These are phyloP conservation scores for Cavia porcellus DNA, from an alignment of 2,113 vertebrate genomes.

Conservation along the genomic window DNA sequence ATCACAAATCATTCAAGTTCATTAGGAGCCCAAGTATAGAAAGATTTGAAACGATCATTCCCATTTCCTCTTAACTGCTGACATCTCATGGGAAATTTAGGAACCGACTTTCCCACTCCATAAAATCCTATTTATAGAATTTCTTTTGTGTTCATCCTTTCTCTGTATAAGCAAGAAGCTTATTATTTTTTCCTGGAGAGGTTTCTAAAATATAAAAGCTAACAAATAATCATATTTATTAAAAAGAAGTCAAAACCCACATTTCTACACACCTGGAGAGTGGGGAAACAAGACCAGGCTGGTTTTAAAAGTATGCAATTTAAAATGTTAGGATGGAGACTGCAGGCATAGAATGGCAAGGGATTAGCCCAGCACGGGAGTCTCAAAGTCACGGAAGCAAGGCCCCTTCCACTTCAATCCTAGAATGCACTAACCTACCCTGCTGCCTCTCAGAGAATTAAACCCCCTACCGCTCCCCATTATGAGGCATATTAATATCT, in stretches of 20 bases:
- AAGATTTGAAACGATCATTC: slow-evolving; percentile 55
- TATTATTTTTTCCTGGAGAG: not conserved
- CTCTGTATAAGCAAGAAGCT: slow-evolving; percentile 17
- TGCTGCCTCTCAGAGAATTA: slow-evolving; percentile 34
- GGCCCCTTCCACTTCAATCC: not conserved
- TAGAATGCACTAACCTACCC: slow-evolving; percentile 45
- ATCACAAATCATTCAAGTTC: slow-evolving; percentile 66
- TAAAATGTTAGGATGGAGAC: not conserved
- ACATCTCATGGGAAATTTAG: slow-evolving; percentile 76
- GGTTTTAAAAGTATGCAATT: not conserved
- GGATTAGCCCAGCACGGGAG: not conserved
- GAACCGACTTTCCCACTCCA: slow-evolving; percentile 58
- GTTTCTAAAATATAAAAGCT: slow-evolving; percentile 49
- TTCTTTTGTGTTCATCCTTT: slow-evolving; percentile 64
- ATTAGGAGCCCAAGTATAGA: slow-evolving; percentile 42
- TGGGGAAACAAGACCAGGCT: too few species aligned
- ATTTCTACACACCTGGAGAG: not conserved
- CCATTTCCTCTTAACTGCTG: slow-evolving; percentile 54
- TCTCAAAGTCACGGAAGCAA: slow-evolving; percentile 58
- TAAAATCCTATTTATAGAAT: slow-evolving; percentile 78
- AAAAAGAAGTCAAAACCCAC: not conserved
- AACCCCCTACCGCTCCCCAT: not conserved
- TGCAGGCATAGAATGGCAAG: not conserved
- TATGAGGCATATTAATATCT: slow-evolving; percentile 74
- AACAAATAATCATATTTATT: slow-evolving; percentile 62